phyloP scores from a whole-genome alignment of 2,113 vertebrate species.

The Siphamia tubifer region DNA sequence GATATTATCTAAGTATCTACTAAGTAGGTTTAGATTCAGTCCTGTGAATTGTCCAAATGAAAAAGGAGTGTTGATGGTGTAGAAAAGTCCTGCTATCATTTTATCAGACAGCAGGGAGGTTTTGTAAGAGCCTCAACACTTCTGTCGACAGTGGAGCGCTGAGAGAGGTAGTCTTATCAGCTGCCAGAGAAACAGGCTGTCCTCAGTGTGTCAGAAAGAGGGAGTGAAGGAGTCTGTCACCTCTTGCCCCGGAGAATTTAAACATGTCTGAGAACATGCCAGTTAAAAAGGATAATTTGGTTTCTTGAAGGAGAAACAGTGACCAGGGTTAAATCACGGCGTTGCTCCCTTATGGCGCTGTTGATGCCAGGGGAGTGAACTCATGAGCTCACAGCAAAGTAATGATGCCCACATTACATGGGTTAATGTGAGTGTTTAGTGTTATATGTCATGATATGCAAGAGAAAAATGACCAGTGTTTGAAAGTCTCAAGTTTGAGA shows the following conservation, averaged over 20 bases:
- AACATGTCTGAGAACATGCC: conserved; percentile 63
- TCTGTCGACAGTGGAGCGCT: conserved; percentile 21
- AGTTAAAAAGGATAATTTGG: conserved; percentile 45
- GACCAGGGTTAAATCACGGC: conserved; percentile 46
- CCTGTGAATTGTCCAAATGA: conserved; percentile 17
- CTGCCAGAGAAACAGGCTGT: conserved; percentile 62
- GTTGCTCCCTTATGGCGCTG: conserved; percentile 17
- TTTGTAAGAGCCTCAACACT: conserved; percentile 53
- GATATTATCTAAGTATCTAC: conserved; percentile 4
- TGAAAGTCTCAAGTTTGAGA: neutral
- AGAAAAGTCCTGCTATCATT: conserved; percentile 26
- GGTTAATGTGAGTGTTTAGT: neutral
- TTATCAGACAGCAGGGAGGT: conserved; percentile 41
- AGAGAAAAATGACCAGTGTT: neutral
- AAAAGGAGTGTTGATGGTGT: conserved; percentile 22
- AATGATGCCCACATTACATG: conserved; percentile 1
- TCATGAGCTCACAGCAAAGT: conserved; percentile 62
- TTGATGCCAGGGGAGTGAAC: conserved; percentile 42
- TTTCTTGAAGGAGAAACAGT: conserved; percentile 34
- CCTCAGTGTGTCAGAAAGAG: conserved; percentile 49
- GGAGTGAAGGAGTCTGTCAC: conserved; percentile 66
- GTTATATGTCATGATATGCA: neutral
- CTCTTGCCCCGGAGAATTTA: conserved; percentile 65
- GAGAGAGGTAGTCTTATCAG: conserved; percentile 64
- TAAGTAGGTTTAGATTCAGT: neutral